These are phyloP conservation scores for Baccha elongata DNA, from an alignment of 2,888 invertebrate genomes.

Conservation along the genomic window DNA sequence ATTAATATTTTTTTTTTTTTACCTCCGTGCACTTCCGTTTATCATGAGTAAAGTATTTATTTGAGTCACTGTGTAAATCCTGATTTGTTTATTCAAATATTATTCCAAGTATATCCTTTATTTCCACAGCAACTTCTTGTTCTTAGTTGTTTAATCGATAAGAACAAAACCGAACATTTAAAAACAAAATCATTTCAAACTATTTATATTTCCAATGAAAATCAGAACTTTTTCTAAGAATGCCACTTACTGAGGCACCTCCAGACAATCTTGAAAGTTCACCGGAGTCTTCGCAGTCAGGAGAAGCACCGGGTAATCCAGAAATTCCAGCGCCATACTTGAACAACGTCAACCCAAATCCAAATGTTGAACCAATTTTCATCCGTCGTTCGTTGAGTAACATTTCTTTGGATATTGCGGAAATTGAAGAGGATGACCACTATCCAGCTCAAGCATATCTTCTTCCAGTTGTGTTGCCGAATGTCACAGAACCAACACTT, in stretches of 20 bases:
- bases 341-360: slow-evolving; percentile 14
- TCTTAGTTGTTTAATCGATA: slow-evolving; percentile 43
- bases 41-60: no score
- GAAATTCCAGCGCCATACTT: slow-evolving; percentile 42
- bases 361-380: slow-evolving; percentile 44
- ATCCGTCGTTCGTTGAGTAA: slow-evolving; percentile 55
- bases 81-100: not conserved
- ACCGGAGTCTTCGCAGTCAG: slow-evolving; percentile 80
- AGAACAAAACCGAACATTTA: not conserved
- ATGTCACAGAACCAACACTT: slow-evolving; percentile 84
- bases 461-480: slow-evolving; percentile 83
- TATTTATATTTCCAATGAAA: not conserved
- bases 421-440: slow-evolving; percentile 78
- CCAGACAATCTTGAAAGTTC: slow-evolving; percentile 78
- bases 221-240: slow-evolving; percentile 36
- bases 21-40: no score
- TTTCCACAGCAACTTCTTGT: slow-evolving; percentile 28
- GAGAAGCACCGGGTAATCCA: slow-evolving; percentile 70
- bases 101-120: not conserved
- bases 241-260: slow-evolving; percentile 80
- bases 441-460: slow-evolving; percentile 82
- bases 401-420: slow-evolving; percentile 76
- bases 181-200: slow-evolving; percentile 9
- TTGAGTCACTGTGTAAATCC: not conserved
- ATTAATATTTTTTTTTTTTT: no score